phyloP scores from a whole-genome alignment of 2,888 invertebrate species.

The Tenthredo distinguenda region DNA sequence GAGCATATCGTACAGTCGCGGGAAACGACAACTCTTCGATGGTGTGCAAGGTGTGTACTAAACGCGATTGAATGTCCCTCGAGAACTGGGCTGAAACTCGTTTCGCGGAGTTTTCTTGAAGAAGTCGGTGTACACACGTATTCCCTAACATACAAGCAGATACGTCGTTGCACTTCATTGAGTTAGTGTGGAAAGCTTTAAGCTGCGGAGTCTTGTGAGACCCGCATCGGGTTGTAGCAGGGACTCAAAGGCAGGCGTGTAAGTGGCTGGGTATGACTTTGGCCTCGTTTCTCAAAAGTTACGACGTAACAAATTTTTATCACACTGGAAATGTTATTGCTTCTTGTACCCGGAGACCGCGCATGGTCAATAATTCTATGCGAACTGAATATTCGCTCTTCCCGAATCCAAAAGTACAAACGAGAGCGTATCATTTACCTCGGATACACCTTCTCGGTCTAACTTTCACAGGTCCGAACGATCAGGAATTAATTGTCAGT shows the following conservation, averaged over 20 bases:
- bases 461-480: neutral
- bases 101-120: constrained; percentile 31
- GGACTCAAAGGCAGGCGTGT: constrained; percentile 37
- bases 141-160: neutral
- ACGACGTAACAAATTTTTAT: constrained; percentile 49
- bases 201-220: constrained; percentile 22
- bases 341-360: constrained; percentile 11
- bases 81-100: constrained; percentile 20
- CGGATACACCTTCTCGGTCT: neutral
- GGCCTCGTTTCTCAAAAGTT: constrained; percentile 44
- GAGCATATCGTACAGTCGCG: neutral
- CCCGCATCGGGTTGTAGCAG: constrained; percentile 5
- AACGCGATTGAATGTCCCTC: constrained; percentile 39
- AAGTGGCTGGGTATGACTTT: constrained; percentile 50
- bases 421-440: neutral
- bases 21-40: neutral
- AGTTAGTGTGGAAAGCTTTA: constrained; percentile 24
- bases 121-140: neutral
- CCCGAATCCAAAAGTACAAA: neutral
- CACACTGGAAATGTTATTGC: constrained; percentile 30
- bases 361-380: constrained; percentile 38
- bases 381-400: neutral
- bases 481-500: neutral
- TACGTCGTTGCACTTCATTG: constrained; percentile 13
- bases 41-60: constrained; percentile 23